Evolutionary conservation across 2,888 invertebrate species (phyloP).

Genomic region (Ophion slaviceki): DNA sequence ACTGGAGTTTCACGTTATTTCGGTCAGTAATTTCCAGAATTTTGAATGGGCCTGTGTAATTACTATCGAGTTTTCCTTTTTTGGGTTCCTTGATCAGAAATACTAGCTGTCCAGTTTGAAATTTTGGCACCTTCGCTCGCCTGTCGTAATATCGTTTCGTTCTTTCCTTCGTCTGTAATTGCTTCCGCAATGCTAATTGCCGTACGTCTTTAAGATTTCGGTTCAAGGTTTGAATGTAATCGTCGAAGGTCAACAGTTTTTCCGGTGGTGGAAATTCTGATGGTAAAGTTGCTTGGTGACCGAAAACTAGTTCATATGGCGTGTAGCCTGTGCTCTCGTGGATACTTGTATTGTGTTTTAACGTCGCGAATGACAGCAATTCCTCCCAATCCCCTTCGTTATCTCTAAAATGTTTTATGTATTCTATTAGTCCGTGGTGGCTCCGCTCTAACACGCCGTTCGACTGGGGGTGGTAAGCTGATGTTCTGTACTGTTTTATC

Average conservation of each 20-base stretch:
- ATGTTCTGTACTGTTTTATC: too few species aligned
- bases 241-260: constrained; percentile 9
- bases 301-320: constrained; percentile 56
- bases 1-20: constrained; percentile 3
- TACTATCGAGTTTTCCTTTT: constrained; percentile 25
- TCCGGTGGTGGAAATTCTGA: constrained; percentile 21
- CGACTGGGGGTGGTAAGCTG: constrained; percentile 35
- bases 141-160: constrained; percentile 29
- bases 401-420: constrained; percentile 53
- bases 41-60: constrained; percentile 14
- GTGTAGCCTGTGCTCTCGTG: constrained; percentile 55
- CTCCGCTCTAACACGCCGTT: constrained; percentile 49
- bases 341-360: constrained; percentile 54
- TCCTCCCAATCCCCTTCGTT: constrained; percentile 50
- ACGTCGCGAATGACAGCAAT: constrained; percentile 40
- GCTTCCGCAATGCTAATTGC: constrained; percentile 5
- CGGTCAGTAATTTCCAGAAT: constrained; percentile 16
- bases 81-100: constrained; percentile 28
- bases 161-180: constrained; percentile 4
- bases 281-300: constrained; percentile 9
- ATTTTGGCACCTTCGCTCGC: constrained; percentile 7
- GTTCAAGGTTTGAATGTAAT: background rate
- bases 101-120: constrained; percentile 11
- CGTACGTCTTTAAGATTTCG: background rate
- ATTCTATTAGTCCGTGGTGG: constrained; percentile 50